Percentiles rank a stretch among this genome's conserved stretches.
Conservation (phyloP, 2,113 vertebrate species). For the Sapayoa aenigma region DNA sequence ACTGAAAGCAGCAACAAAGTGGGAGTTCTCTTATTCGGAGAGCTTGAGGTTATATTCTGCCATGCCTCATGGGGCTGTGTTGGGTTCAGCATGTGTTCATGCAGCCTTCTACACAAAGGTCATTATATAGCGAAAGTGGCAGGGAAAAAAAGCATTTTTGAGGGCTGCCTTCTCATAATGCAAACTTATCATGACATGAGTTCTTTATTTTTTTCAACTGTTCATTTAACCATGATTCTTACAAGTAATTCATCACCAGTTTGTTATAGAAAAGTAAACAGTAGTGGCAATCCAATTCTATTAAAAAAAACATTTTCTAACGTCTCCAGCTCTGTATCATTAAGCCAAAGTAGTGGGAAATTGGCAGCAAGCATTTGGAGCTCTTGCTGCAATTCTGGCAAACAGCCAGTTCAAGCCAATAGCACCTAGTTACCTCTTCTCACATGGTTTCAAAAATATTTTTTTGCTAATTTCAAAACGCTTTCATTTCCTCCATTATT, state of each 20-base stretch:
- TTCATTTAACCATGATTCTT: not conserved
- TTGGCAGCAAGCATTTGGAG: not conserved
- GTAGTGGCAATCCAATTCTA: fast-evolving
- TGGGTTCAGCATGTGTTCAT: not conserved
- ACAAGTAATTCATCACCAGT: not conserved
- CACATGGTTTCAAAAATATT: not conserved
- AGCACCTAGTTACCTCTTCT: not conserved
- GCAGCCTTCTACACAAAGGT: not conserved
- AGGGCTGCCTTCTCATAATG: not conserved
- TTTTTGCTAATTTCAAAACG: not conserved
- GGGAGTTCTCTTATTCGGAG: not conserved
- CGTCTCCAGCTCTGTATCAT: not conserved
- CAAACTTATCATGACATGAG: not conserved
- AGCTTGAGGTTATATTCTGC: not conserved
- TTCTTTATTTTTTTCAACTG: not conserved
- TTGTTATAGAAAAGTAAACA: not conserved
- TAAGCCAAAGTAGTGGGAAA: not conserved
- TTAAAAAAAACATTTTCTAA: not conserved
- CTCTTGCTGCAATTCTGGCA: not conserved
- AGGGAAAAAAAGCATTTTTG: not conserved
- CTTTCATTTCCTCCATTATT: not conserved
- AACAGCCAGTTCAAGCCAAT: not conserved
- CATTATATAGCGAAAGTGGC: not conserved
- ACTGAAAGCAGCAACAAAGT: not conserved
- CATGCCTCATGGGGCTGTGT: not conserved